Percentiles rank a stretch among this genome's conserved stretches.
Evolutionary conservation across 2,113 vertebrate genomes (phyloP).

Genomic region (Corydoras sp.): DNA sequence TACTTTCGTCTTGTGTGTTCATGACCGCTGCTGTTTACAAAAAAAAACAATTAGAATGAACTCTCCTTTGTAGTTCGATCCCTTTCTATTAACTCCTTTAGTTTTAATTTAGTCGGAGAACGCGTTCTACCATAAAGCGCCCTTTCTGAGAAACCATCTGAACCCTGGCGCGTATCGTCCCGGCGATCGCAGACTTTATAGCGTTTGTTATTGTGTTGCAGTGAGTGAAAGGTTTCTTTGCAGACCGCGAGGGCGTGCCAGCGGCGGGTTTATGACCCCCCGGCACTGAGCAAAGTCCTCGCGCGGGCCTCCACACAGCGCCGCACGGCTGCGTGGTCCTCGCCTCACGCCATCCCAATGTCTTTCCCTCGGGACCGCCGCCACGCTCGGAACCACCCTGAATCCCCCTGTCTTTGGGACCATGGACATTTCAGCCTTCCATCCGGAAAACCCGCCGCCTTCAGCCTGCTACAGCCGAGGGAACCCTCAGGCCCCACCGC

Average conservation of each 20-base stretch:
- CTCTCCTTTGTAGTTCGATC: no score
- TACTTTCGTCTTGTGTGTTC: no score
- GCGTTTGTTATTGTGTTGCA: neutral
- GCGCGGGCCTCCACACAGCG: constrained; percentile 51
- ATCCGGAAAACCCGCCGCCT: constrained; percentile 41
- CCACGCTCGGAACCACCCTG: constrained; percentile 32
- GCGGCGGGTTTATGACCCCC: constrained; percentile 64
- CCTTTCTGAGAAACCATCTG: neutral
- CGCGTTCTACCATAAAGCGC: no score
- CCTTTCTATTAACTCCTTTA: no score
- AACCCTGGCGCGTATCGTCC: no score
- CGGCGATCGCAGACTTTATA: neutral
- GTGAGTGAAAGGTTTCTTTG: constrained; percentile 1
- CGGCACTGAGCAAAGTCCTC: constrained; percentile 62
- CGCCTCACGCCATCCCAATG: constrained; percentile 35
- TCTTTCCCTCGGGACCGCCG: constrained; percentile 35
- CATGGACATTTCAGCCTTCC: constrained; percentile 57
- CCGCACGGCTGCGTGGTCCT: constrained; percentile 46
- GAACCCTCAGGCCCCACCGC: constrained; percentile 39
- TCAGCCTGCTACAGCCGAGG: constrained; percentile 26
- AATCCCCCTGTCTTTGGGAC: constrained; percentile 32
- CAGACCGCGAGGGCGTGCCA: constrained; percentile 63
- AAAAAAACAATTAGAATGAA: no score
- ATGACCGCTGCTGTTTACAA: no score
- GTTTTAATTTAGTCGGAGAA: no score